phyloP scores from a whole-genome alignment of 2,888 invertebrate species.

The Lapara coniferarum region DNA sequence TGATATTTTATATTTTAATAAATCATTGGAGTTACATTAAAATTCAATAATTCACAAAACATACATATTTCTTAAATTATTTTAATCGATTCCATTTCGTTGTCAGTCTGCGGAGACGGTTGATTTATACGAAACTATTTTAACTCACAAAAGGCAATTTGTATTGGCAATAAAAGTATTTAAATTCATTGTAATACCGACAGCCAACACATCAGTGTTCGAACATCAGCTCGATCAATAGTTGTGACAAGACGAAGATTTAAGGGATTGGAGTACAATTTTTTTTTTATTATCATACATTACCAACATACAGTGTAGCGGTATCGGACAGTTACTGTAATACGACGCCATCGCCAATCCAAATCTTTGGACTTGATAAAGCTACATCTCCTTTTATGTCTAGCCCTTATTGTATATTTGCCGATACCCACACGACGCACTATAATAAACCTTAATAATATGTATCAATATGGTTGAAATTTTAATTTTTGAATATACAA shows the following conservation, averaged over 20 bases:
- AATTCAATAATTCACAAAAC: neutral
- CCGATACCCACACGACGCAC: neutral
- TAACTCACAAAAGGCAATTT: conserved; percentile 17
- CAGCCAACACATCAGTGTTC: conserved; percentile 13
- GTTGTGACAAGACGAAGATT: conserved; percentile 21
- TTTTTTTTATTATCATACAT: conserved; percentile 10
- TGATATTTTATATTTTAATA: too few species aligned
- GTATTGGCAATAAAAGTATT: conserved; percentile 24
- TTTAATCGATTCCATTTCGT: neutral
- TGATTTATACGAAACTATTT: conserved; percentile 22
- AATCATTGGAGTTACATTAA: too few species aligned
- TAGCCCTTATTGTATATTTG: conserved; percentile 3
- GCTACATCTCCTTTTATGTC: conserved; percentile 18
- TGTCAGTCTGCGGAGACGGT: neutral
- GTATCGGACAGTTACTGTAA: neutral
- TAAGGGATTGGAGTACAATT: conserved; percentile 2
- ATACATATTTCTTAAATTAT: neutral
- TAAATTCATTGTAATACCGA: conserved; percentile 19
- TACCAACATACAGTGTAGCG: conserved; percentile 15
- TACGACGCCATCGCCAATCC: neutral
- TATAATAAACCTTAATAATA: neutral
- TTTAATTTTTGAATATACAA: neutral
- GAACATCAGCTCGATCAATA: conserved; percentile 21
- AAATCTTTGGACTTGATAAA: conserved; percentile 19
- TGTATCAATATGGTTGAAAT: neutral